Base-by-base conservation (phyloP, 92 coral and sea anemone genomes). In the Zoanthus gigantus region DNA sequence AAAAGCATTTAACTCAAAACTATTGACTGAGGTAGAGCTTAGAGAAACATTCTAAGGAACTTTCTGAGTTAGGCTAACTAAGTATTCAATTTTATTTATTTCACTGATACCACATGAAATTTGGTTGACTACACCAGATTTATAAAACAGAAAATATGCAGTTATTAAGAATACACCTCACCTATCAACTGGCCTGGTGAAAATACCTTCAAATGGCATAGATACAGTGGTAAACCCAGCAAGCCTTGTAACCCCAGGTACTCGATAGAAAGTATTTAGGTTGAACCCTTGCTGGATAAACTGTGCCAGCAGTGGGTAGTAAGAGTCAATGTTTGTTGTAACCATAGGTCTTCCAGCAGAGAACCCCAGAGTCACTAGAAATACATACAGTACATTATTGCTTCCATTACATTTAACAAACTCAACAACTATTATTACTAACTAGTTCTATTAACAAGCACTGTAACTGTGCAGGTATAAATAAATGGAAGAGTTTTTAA, bases 331-430 rank as follows among this genome's bases (percentile, higher is more conserved):
- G n/a, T 94, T 92, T 45, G 93, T 82, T 9, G 94, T 91, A 11
- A 89, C 96, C 90, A 92, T 90, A 45, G 96, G 94, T 28, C 52
- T 86, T 28, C 96, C 96, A 89, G 93, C 93, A 57, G 86, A 74
- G 83, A 89, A 89, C 16, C 91, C 93, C 71, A 92, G 88, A 29
- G 94, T 78, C 86, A 91, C 94, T 91, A 45, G 60, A 74, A 65
- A 79, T 34, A 45, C 13, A 77, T 14, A n/a, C 34, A 65, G 32
- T 56, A 0, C 15, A 11, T 56, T 56, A 56, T 9, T 56, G 61
- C 11, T 56, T 9, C 11, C 12, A 52, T 12, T 52, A 52, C 11
- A 7, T 52, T 52, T 52, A 7, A 12, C 56, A 52, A 9, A 56
- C 12, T 4, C 15, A 9, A 56, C 61, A 5, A 56, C 7, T 7